Evolutionary conservation across 2,888 invertebrate genomes (phyloP), one percentile per base, ranked within the genome.

Genomic region (Pollenia amentaria): DNA sequence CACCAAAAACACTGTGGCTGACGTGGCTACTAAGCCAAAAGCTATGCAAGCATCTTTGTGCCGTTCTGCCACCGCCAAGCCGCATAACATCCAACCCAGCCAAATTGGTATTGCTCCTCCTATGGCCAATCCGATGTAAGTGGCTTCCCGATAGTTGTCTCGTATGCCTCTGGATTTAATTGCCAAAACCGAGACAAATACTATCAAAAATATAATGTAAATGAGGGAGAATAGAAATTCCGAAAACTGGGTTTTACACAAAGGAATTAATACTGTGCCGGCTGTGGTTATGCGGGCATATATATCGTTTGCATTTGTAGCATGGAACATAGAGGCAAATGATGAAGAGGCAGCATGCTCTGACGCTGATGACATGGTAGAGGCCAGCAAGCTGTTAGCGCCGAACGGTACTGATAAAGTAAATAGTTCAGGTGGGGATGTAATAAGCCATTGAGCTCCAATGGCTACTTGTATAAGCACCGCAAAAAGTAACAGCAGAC

Each of bases 121-220:
- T 67, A 97, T 96, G 21, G 98, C 97, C 89, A 97, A 95, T 14
- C 98, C 98, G 90, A 98, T 98, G 93, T 98, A 98, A 48, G 97
- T 97, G 64, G 98, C 97, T 93, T 98, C 98, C 72, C 98, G 95
- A 93, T 98, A 98, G 94, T 98, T 98, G 94, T 98, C 98, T 80
- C 98, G 96, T 87, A 98, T 97, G 72, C 97, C 97, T 55, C 97
- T 95, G 75, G 98, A 97, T 91, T 97, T 96, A 88, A 98, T 95
- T 75, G 98, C 97, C 89, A 98, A 94, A 79, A 97, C 95, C 85
- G 97, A 96, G 81, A 98, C 98, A 90, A 97, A 96, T 69, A 97
- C 94, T 89, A 98, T 96, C 84, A 98, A 94, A 92, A 97, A 96
- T 89, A 97, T 96, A 73, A 97, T 96, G 94, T 99, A 96, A 91